These are phyloP conservation scores for Euproctis similis DNA, from an alignment of 2,888 invertebrate species.

Conservation along the genomic window DNA sequence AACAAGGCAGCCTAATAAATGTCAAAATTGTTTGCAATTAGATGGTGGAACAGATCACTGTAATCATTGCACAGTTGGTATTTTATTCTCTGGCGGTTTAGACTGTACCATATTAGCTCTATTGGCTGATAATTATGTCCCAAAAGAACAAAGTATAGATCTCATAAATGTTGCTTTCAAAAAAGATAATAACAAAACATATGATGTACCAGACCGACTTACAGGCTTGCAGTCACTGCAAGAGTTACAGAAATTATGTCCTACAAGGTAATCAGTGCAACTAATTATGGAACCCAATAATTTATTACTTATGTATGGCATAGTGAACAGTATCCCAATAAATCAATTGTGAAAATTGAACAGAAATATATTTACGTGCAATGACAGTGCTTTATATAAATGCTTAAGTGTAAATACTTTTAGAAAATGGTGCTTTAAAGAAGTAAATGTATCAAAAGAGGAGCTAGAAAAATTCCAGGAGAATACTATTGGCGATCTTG, in stretches of 20 bases:
- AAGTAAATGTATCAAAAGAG: slow-evolving; percentile 82
- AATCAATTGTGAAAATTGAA: too few relatives aligned
- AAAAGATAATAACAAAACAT: slow-evolving; percentile 57
- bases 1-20: slow-evolving; percentile 76
- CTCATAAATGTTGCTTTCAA: slow-evolving; percentile 96
- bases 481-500: slow-evolving; percentile 81
- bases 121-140: slow-evolving; percentile 82
- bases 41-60: slow-evolving; percentile 47
- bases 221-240: slow-evolving; percentile 83
- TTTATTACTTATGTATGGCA: too few relatives aligned
- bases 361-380: too few relatives aligned
- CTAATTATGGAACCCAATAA: too few relatives aligned
- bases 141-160: slow-evolving; percentile 84
- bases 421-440: slow-evolving; percentile 88
- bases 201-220: slow-evolving; percentile 88
- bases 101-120: slow-evolving; percentile 95
- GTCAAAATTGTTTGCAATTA: slow-evolving; percentile 73
- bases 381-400: too few relatives aligned
- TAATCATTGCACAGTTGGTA: slow-evolving; percentile 80
- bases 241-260: slow-evolving; percentile 82
- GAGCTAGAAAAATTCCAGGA: slow-evolving; percentile 78
- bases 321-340: too few relatives aligned
- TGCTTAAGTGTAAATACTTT: too few relatives aligned
- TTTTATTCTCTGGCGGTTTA: slow-evolving; percentile 96
- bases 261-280: slow-evolving; percentile 75